phyloP scores from a whole-genome alignment of 2,888 invertebrate genomes.

The Diplolepis rosae region DNA sequence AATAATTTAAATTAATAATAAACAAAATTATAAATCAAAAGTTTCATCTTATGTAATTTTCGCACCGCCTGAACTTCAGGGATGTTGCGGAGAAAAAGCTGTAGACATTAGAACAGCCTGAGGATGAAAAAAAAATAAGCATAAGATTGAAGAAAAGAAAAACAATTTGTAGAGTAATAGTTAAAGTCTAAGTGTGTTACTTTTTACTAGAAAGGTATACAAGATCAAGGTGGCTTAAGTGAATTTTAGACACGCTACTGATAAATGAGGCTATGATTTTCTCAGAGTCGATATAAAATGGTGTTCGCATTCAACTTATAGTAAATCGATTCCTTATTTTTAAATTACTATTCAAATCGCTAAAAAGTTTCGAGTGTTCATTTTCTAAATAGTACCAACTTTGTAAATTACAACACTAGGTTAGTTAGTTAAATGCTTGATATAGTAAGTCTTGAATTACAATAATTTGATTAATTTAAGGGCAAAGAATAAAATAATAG shows the following conservation, averaged over 20 bases:
- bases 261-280: neutral
- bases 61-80: neutral
- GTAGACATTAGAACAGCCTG: neutral
- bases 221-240: neutral
- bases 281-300: no score
- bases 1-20: neutral
- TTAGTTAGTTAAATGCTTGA: neutral
- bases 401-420: neutral
- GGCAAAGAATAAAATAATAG: neutral
- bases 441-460: neutral
- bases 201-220: no score
- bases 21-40: neutral
- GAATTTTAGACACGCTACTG: conserved; percentile 10
- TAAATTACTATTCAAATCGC: neutral
- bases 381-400: neutral
- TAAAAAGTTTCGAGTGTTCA: neutral
- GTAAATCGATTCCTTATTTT: no score
- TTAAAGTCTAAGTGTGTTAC: no score
- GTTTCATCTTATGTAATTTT: neutral
- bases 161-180: no score
- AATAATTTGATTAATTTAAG: neutral
- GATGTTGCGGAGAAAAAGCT: neutral
- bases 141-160: neutral
- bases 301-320: no score
- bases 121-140: neutral